These are phyloP conservation scores for Aurelia sp. DNA, from an alignment of 30 jellyfish, hydroid and myxozoan species.

Conservation along the genomic window DNA sequence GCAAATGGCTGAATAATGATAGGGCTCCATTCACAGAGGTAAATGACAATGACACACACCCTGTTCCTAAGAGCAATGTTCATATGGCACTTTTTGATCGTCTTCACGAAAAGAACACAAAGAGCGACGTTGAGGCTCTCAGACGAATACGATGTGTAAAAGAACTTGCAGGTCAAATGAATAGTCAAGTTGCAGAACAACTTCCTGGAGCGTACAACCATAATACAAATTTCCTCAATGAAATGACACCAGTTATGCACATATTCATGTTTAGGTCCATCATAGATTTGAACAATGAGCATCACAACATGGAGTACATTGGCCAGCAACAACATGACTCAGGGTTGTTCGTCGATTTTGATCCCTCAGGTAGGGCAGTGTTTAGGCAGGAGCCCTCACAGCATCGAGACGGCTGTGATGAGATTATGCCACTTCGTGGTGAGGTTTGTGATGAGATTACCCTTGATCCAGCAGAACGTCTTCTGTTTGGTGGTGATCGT, in stretches of 20 bases:
- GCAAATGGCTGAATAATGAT: constrained; percentile 27
- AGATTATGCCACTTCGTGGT: too few relatives aligned
- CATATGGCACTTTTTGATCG: constrained; percentile 44
- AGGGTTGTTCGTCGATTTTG: not conserved
- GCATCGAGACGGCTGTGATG: too few relatives aligned
- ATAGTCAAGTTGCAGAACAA: constrained; percentile 56
- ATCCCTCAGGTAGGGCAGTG: not conserved
- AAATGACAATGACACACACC: not conserved
- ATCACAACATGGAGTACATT: not conserved
- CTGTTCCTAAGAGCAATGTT: constrained; percentile 29
- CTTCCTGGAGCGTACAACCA: constrained; percentile 20
- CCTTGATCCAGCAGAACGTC: too few relatives aligned
- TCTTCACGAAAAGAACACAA: constrained; percentile 36
- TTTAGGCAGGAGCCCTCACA: not conserved
- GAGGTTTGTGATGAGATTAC: too few relatives aligned
- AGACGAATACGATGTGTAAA: constrained; percentile 22
- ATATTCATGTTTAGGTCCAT: not conserved
- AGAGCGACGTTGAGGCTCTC: constrained; percentile 20
- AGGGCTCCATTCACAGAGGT: not conserved
- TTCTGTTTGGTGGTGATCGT: too few relatives aligned
- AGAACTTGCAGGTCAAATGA: constrained; percentile 31
- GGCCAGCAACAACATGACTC: not conserved
- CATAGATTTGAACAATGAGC: not conserved
- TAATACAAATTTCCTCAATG: not conserved
- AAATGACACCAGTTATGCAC: constrained; percentile 13